phyloP scores from a whole-genome alignment of 2,888 invertebrate species.

The Poecilobothrus nobilitatus region DNA sequence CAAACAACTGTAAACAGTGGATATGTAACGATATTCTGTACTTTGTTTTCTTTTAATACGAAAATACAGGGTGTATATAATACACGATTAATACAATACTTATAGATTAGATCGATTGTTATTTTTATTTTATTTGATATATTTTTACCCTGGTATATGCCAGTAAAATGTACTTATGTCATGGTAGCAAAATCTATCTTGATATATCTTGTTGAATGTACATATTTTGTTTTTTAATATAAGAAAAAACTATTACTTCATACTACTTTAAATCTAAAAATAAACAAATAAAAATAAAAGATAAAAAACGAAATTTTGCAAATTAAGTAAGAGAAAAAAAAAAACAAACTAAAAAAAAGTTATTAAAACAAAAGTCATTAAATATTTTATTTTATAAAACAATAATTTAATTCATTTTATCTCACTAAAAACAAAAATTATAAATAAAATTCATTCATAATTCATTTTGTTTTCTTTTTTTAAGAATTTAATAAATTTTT shows the following conservation, averaged over 20 bases:
- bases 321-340: neutral
- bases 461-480: too few species aligned
- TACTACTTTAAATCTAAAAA: neutral
- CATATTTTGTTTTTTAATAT: too few species aligned
- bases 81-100: neutral
- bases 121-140: neutral
- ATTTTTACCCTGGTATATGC: neutral
- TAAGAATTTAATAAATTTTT: too few species aligned
- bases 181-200: neutral
- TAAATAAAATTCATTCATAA: too few species aligned
- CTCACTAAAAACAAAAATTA: too few species aligned
- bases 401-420: too few species aligned
- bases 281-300: neutral
- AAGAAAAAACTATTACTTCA: too few species aligned
- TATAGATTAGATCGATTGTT: neutral
- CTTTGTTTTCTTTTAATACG: neutral
- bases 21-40: neutral
- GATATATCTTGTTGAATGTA: neutral
- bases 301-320: neutral
- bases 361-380: too few species aligned
- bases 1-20: neutral
- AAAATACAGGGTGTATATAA: neutral
- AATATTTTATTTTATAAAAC: too few species aligned
- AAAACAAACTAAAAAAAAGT: too few species aligned
- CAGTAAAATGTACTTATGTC: neutral